These are phyloP conservation scores for Melanophora roralis DNA, from an alignment of 2,888 invertebrate genomes.

Conservation along the genomic window DNA sequence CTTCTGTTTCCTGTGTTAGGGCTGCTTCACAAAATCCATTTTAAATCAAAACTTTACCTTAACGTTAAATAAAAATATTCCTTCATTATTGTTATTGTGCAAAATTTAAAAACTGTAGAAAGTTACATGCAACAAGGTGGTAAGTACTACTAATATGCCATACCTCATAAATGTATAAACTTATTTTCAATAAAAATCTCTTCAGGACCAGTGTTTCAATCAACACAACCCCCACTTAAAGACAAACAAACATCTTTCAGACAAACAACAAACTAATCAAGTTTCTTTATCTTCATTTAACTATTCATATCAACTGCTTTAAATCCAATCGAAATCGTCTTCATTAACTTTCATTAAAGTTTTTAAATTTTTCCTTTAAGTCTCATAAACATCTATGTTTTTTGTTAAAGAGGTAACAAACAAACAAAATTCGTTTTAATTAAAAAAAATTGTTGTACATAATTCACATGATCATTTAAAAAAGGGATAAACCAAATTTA, in stretches of 20 bases:
- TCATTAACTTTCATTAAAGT: neutral
- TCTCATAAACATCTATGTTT: neutral
- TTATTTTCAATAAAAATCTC: too few species aligned
- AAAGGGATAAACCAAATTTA: constrained; percentile 31
- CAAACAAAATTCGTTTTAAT: constrained; percentile 22
- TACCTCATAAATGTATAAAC: too few species aligned
- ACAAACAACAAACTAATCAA: constrained; percentile 11
- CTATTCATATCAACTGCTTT: neutral
- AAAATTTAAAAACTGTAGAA: too few species aligned
- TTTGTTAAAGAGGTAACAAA: neutral
- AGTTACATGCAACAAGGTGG: too few species aligned
- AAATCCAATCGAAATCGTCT: constrained; percentile 10
- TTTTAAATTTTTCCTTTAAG: neutral
- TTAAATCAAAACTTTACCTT: too few species aligned
- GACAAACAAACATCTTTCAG: constrained; percentile 2
- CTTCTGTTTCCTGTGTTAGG: too few species aligned
- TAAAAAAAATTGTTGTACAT: constrained; percentile 45
- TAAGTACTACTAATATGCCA: neutral
- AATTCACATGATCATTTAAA: constrained; percentile 56
- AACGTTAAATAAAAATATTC: too few species aligned
- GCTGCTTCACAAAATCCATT: too few species aligned
- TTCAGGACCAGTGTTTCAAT: constrained; percentile 12
- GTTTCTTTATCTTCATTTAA: neutral
- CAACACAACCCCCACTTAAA: neutral
- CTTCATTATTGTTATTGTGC: too few species aligned